Percentiles rank a stretch among this genome's conserved stretches.
Conservation (phyloP, 2,888 invertebrate species). For the Tethea ocularis region DNA sequence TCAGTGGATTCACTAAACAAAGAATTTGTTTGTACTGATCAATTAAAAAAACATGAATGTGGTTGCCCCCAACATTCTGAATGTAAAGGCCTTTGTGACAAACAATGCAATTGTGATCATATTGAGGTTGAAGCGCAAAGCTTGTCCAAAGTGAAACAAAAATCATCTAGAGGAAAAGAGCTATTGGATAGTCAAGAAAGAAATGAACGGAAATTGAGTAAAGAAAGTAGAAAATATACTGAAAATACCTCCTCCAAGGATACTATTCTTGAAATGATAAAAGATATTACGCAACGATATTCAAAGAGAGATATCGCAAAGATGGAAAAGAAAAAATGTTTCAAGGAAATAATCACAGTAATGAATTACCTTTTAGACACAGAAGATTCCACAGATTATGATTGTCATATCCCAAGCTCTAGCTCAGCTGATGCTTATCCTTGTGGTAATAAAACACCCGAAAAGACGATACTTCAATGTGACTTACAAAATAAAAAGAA, state of each 20-base stretch:
- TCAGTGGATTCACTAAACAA: slow-evolving; percentile 9
- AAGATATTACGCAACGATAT: slow-evolving; percentile 72
- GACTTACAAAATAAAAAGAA: slow-evolving; percentile 28
- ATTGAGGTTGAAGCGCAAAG: not conserved
- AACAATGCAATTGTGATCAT: not conserved
- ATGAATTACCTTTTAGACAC: slow-evolving; percentile 74
- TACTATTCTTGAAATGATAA: slow-evolving; percentile 64
- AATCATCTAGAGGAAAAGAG: slow-evolving; percentile 2
- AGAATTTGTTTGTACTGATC: not conserved
- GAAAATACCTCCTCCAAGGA: slow-evolving; percentile 30
- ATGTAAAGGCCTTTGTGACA: not conserved
- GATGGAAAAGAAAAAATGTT: slow-evolving; percentile 67
- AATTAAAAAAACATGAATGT: not conserved
- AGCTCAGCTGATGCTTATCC: slow-evolving; percentile 14
- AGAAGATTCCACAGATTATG: slow-evolving; percentile 57
- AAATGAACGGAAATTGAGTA: slow-evolving; percentile 19
- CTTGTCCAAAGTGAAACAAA: slow-evolving; percentile 9
- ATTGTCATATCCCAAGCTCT: slow-evolving; percentile 20
- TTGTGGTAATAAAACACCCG: slow-evolving; percentile 9
- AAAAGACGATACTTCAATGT: slow-evolving; percentile 9
- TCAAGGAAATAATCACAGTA: slow-evolving; percentile 69
- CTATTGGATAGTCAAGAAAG: not conserved
- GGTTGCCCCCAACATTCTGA: not conserved
- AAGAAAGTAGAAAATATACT: slow-evolving; percentile 19
- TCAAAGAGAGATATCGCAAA: slow-evolving; percentile 64